These are phyloP conservation scores for Mustela erminea DNA, from an alignment of 2,797 vertebrate genomes.

Conservation along the genomic window DNA sequence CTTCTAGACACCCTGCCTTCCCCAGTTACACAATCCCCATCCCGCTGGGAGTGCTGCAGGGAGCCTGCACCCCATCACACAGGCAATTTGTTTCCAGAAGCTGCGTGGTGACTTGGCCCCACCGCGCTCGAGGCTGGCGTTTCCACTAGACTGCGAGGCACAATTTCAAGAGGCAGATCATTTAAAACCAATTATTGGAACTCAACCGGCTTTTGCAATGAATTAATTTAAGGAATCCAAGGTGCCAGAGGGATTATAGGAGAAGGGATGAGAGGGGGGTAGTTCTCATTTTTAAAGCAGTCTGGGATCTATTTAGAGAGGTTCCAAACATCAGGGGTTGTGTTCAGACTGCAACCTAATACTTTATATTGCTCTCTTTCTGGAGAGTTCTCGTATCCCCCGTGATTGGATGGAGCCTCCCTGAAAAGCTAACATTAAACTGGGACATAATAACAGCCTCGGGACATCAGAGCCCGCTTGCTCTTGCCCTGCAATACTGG, in stretches of 20 bases:
- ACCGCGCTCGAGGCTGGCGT: rapidly evolving
- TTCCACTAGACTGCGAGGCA: background rate
- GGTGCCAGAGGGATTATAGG: background rate
- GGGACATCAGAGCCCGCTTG: constrained; percentile 1
- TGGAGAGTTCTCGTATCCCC: background rate
- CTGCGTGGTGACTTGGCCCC: background rate
- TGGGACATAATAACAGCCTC: constrained; percentile 4
- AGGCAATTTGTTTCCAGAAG: constrained; percentile 35
- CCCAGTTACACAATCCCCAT: background rate
- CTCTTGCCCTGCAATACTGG: background rate
- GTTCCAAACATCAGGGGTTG: background rate
- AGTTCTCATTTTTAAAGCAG: constrained; percentile 40
- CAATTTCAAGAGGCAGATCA: constrained; percentile 51
- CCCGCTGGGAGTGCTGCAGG: rapidly evolving
- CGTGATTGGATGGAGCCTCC: background rate
- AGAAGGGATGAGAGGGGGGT: background rate
- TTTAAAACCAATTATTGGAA: constrained; percentile 68
- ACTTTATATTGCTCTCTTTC: constrained; percentile 20
- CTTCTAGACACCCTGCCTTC: background rate
- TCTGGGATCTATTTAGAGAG: constrained; percentile 62
- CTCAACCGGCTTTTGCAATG: background rate
- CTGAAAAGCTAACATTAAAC: constrained; percentile 57
- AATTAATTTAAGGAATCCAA: constrained; percentile 46
- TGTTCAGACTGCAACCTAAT: constrained; percentile 53
- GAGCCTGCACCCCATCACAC: background rate